A percentile compares a stretch with the other conserved stretches of the same genome.
Conservation (phyloP, 2,888 invertebrate genomes). For the Ornithoptera priamus region DNA sequence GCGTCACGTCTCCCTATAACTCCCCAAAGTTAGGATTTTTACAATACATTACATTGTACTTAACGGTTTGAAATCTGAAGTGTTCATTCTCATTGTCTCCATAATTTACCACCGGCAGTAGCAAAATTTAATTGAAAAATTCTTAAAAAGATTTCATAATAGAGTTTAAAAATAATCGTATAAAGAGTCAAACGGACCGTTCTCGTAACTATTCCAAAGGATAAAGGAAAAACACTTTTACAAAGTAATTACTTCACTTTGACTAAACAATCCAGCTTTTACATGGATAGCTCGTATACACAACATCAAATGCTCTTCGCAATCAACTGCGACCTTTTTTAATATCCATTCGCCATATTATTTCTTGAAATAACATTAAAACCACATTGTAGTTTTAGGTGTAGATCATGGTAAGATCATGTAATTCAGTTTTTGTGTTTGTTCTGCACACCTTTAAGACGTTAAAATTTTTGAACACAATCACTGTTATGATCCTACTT, state of each 20-base stretch:
- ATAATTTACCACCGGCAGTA: too few species aligned
- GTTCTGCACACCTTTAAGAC: too few species aligned
- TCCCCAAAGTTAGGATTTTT: too few species aligned
- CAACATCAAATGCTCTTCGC: background rate
- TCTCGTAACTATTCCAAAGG: background rate
- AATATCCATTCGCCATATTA: background rate
- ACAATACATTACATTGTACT: too few species aligned
- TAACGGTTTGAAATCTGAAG: too few species aligned
- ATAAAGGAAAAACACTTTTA: background rate
- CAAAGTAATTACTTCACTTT: conserved; percentile 1
- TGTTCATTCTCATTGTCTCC: too few species aligned
- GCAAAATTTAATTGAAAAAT: background rate
- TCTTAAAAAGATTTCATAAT: background rate
- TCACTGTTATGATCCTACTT: too few species aligned
- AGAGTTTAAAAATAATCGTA: background rate
- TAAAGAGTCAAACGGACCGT: background rate
- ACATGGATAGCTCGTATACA: background rate
- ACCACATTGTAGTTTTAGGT: background rate
- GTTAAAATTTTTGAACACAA: too few species aligned
- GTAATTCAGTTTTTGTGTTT: too few species aligned
- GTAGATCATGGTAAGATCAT: too few species aligned
- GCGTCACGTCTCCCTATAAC: too few species aligned
- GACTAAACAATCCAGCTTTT: background rate
- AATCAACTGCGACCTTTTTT: background rate
- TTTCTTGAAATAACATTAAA: background rate